Evolutionary conservation across 2,888 invertebrate genomes (phyloP).

Genomic region (Scaptomyza tumidula): DNA sequence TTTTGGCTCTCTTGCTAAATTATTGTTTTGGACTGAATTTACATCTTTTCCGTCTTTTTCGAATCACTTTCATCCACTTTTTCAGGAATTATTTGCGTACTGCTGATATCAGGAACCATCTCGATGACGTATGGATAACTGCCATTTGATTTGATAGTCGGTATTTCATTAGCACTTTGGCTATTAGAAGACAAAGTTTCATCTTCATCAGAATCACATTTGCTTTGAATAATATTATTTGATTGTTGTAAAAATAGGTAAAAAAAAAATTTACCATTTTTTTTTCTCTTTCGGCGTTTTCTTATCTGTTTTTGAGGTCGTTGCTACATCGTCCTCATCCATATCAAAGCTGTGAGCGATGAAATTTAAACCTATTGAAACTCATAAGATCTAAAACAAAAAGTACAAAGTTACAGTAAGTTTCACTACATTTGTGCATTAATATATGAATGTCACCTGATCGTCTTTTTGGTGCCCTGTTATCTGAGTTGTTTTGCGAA

Average conservation of each 20-base stretch:
- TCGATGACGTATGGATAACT: constrained; percentile 37
- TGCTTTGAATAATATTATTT: not conserved
- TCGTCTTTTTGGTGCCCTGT: constrained; percentile 8
- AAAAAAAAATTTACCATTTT: not conserved
- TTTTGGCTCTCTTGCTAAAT: not conserved
- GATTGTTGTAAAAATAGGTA: not conserved
- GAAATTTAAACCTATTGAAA: constrained; percentile 8
- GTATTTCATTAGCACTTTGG: not conserved
- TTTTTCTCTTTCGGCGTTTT: not conserved
- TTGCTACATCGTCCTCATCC: not conserved
- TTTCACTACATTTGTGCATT: not conserved
- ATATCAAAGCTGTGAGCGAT: constrained; percentile 6
- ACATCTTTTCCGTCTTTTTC: too few relatives aligned
- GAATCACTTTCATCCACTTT: not conserved
- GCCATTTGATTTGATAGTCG: not conserved
- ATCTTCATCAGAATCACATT: not conserved
- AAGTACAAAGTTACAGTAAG: too few relatives aligned
- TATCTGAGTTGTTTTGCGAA: constrained; percentile 8
- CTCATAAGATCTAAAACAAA: constrained; percentile 14
- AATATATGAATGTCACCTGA: constrained; percentile 9
- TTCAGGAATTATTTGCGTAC: not conserved
- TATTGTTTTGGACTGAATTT: not conserved
- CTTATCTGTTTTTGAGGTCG: not conserved
- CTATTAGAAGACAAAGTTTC: not conserved
- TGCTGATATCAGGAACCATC: constrained; percentile 15